A percentile compares a stretch with the other conserved stretches of the same genome.
Evolutionary conservation across 1,140 invertebrate species (phyloP).

Genomic region (Saccostrea echinata): DNA sequence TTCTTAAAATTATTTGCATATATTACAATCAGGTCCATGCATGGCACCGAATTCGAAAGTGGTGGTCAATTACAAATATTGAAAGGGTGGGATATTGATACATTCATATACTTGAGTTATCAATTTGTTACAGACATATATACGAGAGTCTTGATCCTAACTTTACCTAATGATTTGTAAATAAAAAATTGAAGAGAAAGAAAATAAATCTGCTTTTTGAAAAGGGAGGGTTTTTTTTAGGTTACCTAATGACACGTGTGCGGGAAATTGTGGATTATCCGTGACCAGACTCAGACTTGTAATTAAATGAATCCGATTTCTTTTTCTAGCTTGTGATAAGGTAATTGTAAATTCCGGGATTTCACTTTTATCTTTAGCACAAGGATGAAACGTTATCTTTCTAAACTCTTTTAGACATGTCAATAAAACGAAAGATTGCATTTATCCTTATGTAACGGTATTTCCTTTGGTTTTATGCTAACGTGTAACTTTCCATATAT

Average conservation of each 20-base stretch:
- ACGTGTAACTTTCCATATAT: background rate
- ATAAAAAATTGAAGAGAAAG: background rate
- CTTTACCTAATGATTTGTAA: too few species aligned
- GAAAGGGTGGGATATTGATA: too few species aligned
- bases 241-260: constrained; percentile 3
- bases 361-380: background rate
- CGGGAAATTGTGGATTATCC: background rate
- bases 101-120: too few species aligned
- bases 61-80: too few species aligned
- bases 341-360: constrained; percentile 13
- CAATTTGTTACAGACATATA: too few species aligned
- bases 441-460: background rate
- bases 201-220: background rate
- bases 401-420: background rate
- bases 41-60: too few species aligned
- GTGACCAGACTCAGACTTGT: background rate
- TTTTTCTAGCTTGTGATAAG: background rate
- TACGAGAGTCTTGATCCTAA: too few species aligned
- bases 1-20: too few species aligned
- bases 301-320: constrained; percentile 16
- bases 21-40: too few species aligned
- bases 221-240: background rate
- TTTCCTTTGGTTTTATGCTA: background rate
- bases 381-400: background rate
- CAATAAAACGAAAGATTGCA: background rate